Evolutionary conservation across 2,113 vertebrate species (phyloP).

Genomic region (Indicator maculatus): DNA sequence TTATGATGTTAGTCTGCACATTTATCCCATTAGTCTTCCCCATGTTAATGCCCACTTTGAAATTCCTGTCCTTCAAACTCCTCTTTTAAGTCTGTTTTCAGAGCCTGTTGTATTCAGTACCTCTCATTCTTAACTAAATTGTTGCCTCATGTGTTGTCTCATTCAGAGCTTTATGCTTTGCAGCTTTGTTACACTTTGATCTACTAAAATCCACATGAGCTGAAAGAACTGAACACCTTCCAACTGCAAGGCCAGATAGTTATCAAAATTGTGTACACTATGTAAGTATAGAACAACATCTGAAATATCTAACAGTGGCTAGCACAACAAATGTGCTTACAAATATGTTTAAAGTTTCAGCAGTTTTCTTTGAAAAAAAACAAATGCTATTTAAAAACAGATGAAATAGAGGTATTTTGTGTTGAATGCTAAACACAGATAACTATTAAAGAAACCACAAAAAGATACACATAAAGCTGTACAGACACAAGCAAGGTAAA

Average conservation of each 20-base stretch:
- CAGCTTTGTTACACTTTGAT: not conserved
- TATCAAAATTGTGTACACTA: not conserved
- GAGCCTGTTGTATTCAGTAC: not conserved
- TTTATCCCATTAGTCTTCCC: not conserved
- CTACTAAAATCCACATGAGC: not conserved
- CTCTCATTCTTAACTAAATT: not conserved
- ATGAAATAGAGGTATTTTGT: not conserved
- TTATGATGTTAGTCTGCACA: not conserved
- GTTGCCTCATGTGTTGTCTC: not conserved
- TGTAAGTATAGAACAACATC: not conserved
- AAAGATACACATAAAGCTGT: not conserved
- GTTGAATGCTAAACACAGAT: not conserved
- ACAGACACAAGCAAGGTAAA: not conserved
- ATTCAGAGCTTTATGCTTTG: not conserved
- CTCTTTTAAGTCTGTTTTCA: not conserved
- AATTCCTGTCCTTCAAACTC: not conserved
- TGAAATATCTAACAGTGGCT: not conserved
- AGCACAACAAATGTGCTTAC: not conserved
- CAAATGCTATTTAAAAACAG: not conserved
- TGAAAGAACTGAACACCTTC: not conserved
- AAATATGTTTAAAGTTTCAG: not conserved
- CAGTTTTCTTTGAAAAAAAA: not conserved
- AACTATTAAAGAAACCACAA: not conserved
- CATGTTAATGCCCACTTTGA: not conserved
- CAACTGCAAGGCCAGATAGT: not conserved